Percentiles rank a stretch among this genome's conserved stretches.
Evolutionary conservation across 2,113 vertebrate species (phyloP).

Genomic region (human): GRCh38 chr2:208307001-208307500

Average conservation of each 20-base stretch:
- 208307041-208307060: no score
- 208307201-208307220: background rate
- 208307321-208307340: background rate
- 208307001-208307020: no score
- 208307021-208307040: no score
- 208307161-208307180: background rate
- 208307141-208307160: background rate
- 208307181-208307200: background rate
- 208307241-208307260: slow-evolving; percentile 6
- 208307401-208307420: background rate
- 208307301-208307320: background rate
- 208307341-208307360: background rate
- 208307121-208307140: background rate
- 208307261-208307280: background rate
- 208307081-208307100: background rate
- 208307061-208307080: background rate
- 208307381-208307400: background rate
- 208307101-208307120: background rate
- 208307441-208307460: background rate
- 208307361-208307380: background rate
- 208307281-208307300: background rate
- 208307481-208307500: background rate
- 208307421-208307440: background rate
- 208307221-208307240: slow-evolving; percentile 23
- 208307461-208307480: background rate